A percentile compares a stretch with the other conserved stretches of the same genome.
Evolutionary conservation across 2,113 vertebrate genomes (phyloP).

Genomic region (Tricholaema leucomelas): DNA sequence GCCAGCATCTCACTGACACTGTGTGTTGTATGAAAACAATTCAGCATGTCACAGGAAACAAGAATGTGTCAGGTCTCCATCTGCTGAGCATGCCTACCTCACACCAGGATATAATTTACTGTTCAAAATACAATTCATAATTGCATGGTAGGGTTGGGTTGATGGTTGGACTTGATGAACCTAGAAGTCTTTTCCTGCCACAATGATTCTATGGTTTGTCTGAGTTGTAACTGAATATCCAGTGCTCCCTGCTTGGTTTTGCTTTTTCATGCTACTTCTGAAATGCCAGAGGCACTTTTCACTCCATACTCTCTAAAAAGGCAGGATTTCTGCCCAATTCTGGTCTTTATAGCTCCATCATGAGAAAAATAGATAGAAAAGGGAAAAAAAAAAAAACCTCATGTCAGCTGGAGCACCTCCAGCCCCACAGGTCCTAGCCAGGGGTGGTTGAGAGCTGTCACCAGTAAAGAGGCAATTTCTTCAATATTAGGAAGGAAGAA

Average conservation of each 20-base stretch:
- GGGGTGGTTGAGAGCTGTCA: not conserved
- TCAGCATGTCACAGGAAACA: rapidly evolving
- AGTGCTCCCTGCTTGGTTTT: too few relatives aligned
- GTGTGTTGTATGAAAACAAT: rapidly evolving
- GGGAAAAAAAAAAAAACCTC: not conserved
- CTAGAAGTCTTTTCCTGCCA: too few relatives aligned
- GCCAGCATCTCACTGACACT: not conserved
- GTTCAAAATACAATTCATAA: not conserved
- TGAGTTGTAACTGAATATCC: not conserved
- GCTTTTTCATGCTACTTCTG: not conserved
- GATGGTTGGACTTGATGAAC: too few relatives aligned
- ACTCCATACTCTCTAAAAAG: not conserved
- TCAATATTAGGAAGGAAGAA: not conserved
- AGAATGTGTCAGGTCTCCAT: not conserved
- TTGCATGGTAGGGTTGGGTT: not conserved
- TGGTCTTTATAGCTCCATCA: not conserved
- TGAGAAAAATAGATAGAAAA: not conserved
- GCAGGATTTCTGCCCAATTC: not conserved
- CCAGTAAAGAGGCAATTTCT: not conserved
- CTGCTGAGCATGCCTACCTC: not conserved
- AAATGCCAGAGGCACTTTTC: not conserved
- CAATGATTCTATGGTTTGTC: too few relatives aligned
- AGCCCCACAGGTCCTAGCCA: rapidly evolving
- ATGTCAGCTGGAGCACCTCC: not conserved
- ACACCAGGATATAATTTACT: not conserved